These are phyloP conservation scores for Tringa solitaria DNA, from an alignment of 2,113 vertebrate species.

Conservation along the genomic window DNA sequence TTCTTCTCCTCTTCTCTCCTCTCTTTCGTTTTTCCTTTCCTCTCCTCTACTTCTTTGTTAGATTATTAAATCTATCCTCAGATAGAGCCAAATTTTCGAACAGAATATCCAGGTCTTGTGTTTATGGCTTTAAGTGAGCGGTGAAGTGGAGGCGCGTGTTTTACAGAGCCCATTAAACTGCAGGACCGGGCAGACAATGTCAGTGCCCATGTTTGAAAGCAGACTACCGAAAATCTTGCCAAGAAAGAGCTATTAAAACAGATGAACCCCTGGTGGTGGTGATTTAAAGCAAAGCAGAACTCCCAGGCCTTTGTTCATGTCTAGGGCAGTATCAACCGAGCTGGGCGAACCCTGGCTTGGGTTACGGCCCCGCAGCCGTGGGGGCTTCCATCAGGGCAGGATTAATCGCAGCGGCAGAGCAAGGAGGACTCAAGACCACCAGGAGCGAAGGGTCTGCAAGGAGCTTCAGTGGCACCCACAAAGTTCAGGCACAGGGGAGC, in stretches of 20 bases:
- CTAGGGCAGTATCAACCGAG: neutral
- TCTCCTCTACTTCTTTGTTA: neutral
- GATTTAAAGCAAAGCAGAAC: neutral
- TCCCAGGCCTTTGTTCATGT: neutral
- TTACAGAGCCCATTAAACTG: neutral
- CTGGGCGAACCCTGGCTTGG: neutral
- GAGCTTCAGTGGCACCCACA: neutral
- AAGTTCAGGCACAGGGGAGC: neutral
- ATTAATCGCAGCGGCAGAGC: neutral
- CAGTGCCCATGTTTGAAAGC: neutral
- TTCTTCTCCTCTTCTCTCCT: neutral
- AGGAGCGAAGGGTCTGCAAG: neutral
- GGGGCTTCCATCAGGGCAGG: neutral
- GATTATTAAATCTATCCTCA: neutral
- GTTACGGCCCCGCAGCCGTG: fast-evolving
- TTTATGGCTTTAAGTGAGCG: neutral
- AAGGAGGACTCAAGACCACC: neutral
- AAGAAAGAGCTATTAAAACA: neutral
- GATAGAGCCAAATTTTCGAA: neutral
- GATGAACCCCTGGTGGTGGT: neutral
- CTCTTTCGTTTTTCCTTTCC: neutral
- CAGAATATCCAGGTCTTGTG: neutral
- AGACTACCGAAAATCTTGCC: neutral
- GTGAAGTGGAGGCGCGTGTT: neutral
- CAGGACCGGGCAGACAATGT: neutral